Evolutionary conservation across 2,113 vertebrate genomes (phyloP), one percentile per base, ranked within the genome.

Genomic region (Pteruthius melanotis): DNA sequence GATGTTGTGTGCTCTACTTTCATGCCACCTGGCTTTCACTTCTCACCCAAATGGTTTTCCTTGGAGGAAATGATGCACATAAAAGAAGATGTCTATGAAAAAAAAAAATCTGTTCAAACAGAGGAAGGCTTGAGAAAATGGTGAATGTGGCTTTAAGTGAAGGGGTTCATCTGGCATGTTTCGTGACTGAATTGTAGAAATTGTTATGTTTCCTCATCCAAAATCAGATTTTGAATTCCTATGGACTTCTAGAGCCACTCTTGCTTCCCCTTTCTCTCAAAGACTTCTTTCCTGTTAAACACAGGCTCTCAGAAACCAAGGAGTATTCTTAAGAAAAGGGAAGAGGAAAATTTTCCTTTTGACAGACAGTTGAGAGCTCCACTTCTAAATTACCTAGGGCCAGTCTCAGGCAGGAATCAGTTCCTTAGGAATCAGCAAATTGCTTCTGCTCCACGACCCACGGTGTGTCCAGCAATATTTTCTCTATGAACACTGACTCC

Each of bases 121-220:
- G 40, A 83, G 26, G 40, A 74, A 93, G 79, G 31, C 31, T 77
- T 71, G 44, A 81, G 64, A 44, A 78, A 83, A 54, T 19, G n/a
- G 12, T n/a, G 24, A 57, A 39, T 13, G 24, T 59, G 42, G 50
- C 19, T 92, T 74, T 23, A 72, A 54, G 27, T 35, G 44, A 84
- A 56, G 56, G 31, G 8, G 15, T 9, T 77, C 0, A 0, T 54
- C 70, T 76, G 33, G 45, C 0, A 0, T n/a, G 37, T 93, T 90
- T 78, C 22, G 0, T 94, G 85, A 94, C 87, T 81, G 57, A 56
- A 88, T 75, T n/a, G 57, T 17, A 42, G 81, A 91, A 91, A 77
- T 30, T 60, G 14, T 49, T 35, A 17, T 19, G 23, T 75, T 94
- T 97, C 76, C 93, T 93, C 77, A 87, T 61, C 49, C 27, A 71